Conservation (phyloP, 2,797 vertebrate species). For the Melanotaenia maccullochi region DNA sequence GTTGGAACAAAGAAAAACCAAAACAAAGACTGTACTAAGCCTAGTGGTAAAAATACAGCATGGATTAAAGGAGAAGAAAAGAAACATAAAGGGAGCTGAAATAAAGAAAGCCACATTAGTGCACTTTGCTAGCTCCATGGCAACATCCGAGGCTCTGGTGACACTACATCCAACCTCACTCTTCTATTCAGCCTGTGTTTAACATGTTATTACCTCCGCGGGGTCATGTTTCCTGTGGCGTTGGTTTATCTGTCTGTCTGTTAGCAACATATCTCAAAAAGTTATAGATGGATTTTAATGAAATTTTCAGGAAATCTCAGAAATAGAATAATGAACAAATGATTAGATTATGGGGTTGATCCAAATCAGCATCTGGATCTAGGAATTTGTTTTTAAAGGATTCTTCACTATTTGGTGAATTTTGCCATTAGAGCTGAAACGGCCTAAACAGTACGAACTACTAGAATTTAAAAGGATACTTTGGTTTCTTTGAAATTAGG, state of each 20-base stretch:
- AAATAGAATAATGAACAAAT: no score
- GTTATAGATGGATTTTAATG: no score
- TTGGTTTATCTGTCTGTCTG: no score
- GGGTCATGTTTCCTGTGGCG: no score
- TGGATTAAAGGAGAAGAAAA: constrained; percentile 3
- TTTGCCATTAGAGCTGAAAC: no score
- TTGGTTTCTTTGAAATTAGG: background rate
- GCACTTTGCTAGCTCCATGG: constrained; percentile 28
- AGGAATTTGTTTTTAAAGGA: no score
- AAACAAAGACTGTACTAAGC: constrained; percentile 4
- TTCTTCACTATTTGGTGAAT: no score
- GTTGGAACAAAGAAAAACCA: background rate
- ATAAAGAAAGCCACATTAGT: constrained; percentile 12
- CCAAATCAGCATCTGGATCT: no score
- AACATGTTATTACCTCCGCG: constrained; percentile 7
- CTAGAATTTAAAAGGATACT: background rate
- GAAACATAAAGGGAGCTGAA: constrained; percentile 8
- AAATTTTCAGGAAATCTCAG: no score
- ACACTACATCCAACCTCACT: constrained; percentile 20
- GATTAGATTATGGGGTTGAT: no score
- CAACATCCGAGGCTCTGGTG: constrained; percentile 41
- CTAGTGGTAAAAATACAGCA: constrained; percentile 17
- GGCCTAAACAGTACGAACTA: no score
- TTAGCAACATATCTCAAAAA: no score
- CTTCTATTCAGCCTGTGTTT: constrained; percentile 13